Conservation (phyloP, 1,140 invertebrate genomes). For the Drosophila navojoa region DNA sequence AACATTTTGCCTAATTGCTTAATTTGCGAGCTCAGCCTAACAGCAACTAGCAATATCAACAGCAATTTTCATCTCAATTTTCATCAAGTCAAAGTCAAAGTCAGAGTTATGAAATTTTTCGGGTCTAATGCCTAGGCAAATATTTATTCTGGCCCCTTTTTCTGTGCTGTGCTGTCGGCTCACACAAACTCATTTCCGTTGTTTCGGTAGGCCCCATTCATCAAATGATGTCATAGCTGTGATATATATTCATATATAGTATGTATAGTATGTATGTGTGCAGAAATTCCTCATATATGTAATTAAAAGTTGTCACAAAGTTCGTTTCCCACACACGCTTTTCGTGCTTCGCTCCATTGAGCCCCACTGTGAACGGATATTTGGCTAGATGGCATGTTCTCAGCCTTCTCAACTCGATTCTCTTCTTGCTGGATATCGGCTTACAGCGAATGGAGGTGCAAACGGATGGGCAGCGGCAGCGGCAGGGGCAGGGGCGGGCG, state of each 20-base stretch:
- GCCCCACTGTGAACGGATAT: constrained; percentile 32
- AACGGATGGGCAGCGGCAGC: not conserved
- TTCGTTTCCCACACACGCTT: constrained; percentile 60
- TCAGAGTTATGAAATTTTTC: constrained; percentile 21
- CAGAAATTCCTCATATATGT: constrained; percentile 47
- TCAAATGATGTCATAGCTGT: constrained; percentile 47
- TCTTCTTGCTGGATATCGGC: constrained; percentile 28
- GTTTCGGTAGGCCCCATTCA: constrained; percentile 33
- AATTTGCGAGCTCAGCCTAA: constrained; percentile 40
- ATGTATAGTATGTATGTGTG: not conserved
- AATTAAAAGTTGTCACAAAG: constrained; percentile 78
- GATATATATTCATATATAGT: not conserved
- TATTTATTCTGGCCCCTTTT: constrained; percentile 31
- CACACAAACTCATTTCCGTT: constrained; percentile 71
- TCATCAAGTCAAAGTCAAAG: constrained; percentile 17
- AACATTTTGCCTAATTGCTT: constrained; percentile 71
- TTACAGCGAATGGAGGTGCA: constrained; percentile 24
- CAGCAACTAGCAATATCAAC: constrained; percentile 5
- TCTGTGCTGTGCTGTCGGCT: constrained; percentile 38
- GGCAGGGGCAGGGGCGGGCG: not conserved
- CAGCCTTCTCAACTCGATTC: constrained; percentile 13
- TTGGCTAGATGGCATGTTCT: constrained; percentile 22
- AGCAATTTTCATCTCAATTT: constrained; percentile 34
- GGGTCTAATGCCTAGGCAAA: constrained; percentile 60
- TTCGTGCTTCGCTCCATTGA: constrained; percentile 43